Percentiles rank a stretch among this genome's conserved stretches.
Conservation (phyloP, 2,888 invertebrate species). For the Synergus japonicus region DNA sequence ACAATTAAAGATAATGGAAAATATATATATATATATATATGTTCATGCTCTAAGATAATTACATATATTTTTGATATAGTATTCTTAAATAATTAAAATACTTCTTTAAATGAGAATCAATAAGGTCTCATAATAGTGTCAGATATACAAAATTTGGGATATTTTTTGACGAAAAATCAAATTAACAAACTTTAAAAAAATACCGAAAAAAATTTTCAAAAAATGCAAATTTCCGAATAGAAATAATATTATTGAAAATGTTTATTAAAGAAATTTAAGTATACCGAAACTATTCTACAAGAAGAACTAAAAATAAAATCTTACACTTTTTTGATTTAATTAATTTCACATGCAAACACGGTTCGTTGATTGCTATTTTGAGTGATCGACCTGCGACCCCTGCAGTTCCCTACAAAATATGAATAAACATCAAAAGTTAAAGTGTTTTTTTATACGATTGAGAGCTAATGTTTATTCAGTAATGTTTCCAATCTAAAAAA, state of each 20-base stretch:
- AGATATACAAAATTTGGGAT: too few species aligned
- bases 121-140: too few species aligned
- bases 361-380: background rate
- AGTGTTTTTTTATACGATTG: background rate
- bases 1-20: background rate
- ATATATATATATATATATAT: background rate
- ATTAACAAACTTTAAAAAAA: too few species aligned
- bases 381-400: conserved; percentile 23
- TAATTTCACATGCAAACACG: background rate
- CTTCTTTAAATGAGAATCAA: too few species aligned
- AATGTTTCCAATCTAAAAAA: background rate
- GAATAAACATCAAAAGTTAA: conserved; percentile 20
- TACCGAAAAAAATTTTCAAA: too few species aligned
- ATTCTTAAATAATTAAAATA: too few species aligned
- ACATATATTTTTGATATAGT: background rate
- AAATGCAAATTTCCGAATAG: too few species aligned
- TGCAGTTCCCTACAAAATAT: background rate
- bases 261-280: too few species aligned
- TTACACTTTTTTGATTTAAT: background rate
- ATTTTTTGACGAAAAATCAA: too few species aligned
- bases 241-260: too few species aligned
- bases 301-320: background rate
- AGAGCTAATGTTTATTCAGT: background rate
- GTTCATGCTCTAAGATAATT: background rate
- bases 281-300: background rate